Evolutionary conservation across 2,888 invertebrate species (phyloP).

Genomic region (Tetanocera ferruginea): DNA sequence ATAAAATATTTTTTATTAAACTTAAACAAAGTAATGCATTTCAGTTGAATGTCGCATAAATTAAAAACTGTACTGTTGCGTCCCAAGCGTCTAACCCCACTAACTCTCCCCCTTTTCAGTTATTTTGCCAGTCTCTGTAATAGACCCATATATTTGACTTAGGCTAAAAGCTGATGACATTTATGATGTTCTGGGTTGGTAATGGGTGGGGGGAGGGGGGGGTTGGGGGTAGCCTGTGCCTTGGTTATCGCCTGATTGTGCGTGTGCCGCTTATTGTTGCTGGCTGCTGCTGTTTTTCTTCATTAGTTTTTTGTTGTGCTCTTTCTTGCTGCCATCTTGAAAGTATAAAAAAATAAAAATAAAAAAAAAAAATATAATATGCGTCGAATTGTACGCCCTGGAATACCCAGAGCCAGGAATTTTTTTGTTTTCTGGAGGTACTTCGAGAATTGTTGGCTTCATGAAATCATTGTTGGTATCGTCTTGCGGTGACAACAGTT

Average conservation of each 20-base stretch:
- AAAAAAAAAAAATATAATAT: neutral
- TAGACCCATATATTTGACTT: conserved; percentile 64
- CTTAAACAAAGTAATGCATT: too few relatives aligned
- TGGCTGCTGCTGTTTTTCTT: conserved; percentile 8
- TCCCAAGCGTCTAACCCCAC: neutral
- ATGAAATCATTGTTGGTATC: neutral
- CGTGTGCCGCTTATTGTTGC: neutral
- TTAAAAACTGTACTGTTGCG: conserved; percentile 1
- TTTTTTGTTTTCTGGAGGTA: neutral
- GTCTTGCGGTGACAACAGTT: neutral
- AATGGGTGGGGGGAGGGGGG: neutral
- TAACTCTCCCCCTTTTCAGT: neutral
- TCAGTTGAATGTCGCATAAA: conserved; percentile 18
- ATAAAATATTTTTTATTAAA: too few relatives aligned
- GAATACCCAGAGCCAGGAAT: neutral
- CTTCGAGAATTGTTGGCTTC: neutral
- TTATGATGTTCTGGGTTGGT: conserved; percentile 53
- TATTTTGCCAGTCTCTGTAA: conserved; percentile 37
- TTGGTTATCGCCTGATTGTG: neutral
- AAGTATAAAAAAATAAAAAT: neutral
- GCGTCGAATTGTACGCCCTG: neutral
- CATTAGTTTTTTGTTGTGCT: neutral
- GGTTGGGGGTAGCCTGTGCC: neutral
- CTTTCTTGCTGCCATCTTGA: neutral
- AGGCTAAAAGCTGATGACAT: conserved; percentile 62